Evolutionary conservation across 2,888 invertebrate genomes (phyloP).

Genomic region (Glaucopsyche alexis): DNA sequence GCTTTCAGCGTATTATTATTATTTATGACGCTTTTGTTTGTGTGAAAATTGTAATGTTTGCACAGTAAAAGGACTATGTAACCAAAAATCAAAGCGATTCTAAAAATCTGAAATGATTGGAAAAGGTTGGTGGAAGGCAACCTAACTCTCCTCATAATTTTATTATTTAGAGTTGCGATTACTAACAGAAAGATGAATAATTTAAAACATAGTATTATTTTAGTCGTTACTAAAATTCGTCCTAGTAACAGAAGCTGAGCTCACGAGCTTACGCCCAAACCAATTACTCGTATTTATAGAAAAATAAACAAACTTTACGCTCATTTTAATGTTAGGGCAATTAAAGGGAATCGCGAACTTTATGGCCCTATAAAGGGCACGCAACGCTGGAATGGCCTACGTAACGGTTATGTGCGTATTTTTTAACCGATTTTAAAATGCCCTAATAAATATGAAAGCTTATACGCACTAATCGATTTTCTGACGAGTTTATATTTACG

Average conservation of each 20-base stretch:
- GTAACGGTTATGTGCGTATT: slow-evolving; percentile 32
- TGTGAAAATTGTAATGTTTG: no score
- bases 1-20: no score
- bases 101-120: background rate
- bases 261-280: background rate
- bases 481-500: background rate
- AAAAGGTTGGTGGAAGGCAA: no score
- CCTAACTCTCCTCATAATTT: no score
- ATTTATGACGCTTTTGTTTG: no score
- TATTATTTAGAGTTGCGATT: no score
- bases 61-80: background rate
- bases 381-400: slow-evolving; percentile 45
- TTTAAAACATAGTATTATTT: no score
- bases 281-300: slow-evolving; percentile 38
- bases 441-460: slow-evolving; percentile 1
- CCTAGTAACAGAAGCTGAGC: no score
- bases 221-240: no score
- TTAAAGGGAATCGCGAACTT: slow-evolving; percentile 49
- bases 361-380: slow-evolving; percentile 57
- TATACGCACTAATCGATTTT: background rate
- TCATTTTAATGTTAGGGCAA: slow-evolving; percentile 52
- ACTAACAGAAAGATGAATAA: no score
- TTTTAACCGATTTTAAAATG: slow-evolving; percentile 29
- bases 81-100: background rate
- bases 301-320: slow-evolving; percentile 50